Base-by-base conservation (phyloP, 2,797 vertebrate genomes). In the Muscicapa comitata region DNA sequence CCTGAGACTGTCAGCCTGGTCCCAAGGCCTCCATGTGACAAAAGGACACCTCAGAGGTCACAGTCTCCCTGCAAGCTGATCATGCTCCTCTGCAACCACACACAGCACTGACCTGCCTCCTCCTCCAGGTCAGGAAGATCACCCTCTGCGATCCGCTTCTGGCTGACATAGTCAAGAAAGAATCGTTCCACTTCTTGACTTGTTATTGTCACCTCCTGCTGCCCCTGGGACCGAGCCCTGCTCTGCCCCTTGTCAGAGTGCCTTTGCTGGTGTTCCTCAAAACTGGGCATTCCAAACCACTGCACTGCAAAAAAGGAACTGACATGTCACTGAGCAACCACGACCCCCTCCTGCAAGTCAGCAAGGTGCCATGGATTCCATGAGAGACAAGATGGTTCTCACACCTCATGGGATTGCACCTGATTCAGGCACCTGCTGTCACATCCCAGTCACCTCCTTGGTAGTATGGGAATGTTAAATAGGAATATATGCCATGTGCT, bases 131-230 rank as follows among this genome's bases (percentile, higher is more conserved):
- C 98, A 2, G 97, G 95, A 40, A 98, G 91, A 35, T 98, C 86
- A 17, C 99, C 99, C 85, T 98, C 98, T 21, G 99, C 98, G 7
- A 99, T 94, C 70, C 97, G 98, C 94, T 98, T 99, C 97, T 99
- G 98, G 58, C 96, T 98, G 68, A 97, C 21, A 51, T 99, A 98
- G 92, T 98, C 98, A 65, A 98, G 96, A 79, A 99, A 97, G 95
- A 99, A 99, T 7, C 35, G 97, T 33, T 98, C 95, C 47, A 99
- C 50, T 38, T 98, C 97, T 75, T 98, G 75, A 2, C 78, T 88
- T 2, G 95, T 76, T 9, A 57, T 3, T 66, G 83, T 91, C 48
- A 91, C 61, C 19, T 10, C 4, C 38, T 29, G 63, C 59, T 65
- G 78, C 7, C 21, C 48, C 24, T 33, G 90, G 81, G 19, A 66